Evolutionary conservation across 2,888 invertebrate genomes (phyloP), one percentile per base, ranked within the genome.

Genomic region (Campaea margaritaria): DNA sequence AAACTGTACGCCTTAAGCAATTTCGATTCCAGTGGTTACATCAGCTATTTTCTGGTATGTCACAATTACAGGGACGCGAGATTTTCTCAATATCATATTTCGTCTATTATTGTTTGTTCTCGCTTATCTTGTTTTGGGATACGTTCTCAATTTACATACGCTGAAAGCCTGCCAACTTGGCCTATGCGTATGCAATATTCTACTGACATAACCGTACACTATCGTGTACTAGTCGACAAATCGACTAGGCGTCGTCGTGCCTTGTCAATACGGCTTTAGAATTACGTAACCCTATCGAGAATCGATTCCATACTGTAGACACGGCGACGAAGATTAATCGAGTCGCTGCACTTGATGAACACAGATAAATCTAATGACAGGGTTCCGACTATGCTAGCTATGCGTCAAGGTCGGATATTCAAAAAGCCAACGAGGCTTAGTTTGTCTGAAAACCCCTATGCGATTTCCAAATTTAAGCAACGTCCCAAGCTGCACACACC

Each of bases 271-370:
- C 44, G 46, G 58, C 60, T 58, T 58, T 53, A 43, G 15, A 41
- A 42, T 70, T 67, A 66, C 64, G 69, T 69, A 71, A 70, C 58
- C 61, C 58, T 82, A 83, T 83, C 77, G 79, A 75, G 75, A 85
- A 87, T 88, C 87, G 87, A 89, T 50, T 46, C 12, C 42, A n/a
- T 27, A 36, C 48, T n/a, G 21, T 21, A 21, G 21, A 45, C 8
- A 38, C 52, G 43, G 42, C 31, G 28, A 38, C 34, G 12, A 39
- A 56, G 44, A 28, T 56, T 11, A n/a, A 2, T 38, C 3, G 27
- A 38, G 0, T 13, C 13, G 13, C 27, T 28, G 7, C 4, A 13
- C 11, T n/a, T 28, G 12, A 10, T 1, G 15, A 28, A 44, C 44
- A 44, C 9, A 13, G 12, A 41, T 16, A 42, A 4, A 11, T 2